Conservation (phyloP, 1,140 invertebrate genomes). For the Oedothorax gibbosus region DNA sequence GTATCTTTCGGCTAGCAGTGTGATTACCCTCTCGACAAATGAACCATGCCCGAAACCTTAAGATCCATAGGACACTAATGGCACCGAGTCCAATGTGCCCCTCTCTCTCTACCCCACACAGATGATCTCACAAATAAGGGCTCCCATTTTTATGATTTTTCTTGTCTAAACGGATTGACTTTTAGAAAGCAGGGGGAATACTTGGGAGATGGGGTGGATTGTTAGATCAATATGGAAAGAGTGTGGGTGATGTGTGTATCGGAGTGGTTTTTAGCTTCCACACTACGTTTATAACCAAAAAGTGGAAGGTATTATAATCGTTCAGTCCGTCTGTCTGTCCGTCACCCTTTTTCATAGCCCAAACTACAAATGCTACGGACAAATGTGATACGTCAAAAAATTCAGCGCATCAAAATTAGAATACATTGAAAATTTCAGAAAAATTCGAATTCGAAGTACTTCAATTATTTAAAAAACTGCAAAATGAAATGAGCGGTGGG, state of each 20-base stretch:
- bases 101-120: background rate
- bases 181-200: background rate
- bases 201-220: background rate
- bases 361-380: no score
- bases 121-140: background rate
- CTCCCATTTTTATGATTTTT: background rate
- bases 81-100: slow-evolving; percentile 33
- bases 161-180: background rate
- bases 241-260: background rate
- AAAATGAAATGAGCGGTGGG: no score
- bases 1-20: slow-evolving; percentile 17
- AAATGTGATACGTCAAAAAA: no score
- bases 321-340: no score
- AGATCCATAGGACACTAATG: slow-evolving; percentile 41
- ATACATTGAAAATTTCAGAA: no score
- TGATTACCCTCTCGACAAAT: slow-evolving; percentile 41
- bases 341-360: no score
- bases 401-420: no score
- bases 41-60: slow-evolving; percentile 16
- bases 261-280: background rate
- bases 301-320: no score
- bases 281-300: background rate
- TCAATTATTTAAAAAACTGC: no score
- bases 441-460: no score
- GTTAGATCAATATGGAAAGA: background rate